These are phyloP conservation scores for Cheilosia impressa DNA, from an alignment of 2,888 invertebrate species.

Conservation along the genomic window DNA sequence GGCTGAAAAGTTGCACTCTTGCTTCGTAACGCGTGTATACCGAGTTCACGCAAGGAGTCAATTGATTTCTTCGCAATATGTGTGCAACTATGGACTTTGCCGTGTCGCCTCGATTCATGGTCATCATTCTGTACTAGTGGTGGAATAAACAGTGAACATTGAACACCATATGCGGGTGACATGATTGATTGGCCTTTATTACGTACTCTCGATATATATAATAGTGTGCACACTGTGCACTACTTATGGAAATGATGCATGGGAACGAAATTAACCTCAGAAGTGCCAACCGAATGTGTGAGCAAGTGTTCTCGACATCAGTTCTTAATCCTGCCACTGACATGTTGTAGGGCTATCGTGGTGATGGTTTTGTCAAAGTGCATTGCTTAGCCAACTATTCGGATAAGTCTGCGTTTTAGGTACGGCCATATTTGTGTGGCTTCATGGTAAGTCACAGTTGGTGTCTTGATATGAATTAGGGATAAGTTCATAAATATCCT, in stretches of 20 bases:
- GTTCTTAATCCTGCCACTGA: neutral
- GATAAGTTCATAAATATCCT: too few relatives aligned
- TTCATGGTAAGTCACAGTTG: too few relatives aligned
- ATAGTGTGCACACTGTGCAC: neutral
- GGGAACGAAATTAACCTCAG: conserved; percentile 43
- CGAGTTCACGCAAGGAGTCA: conserved; percentile 8
- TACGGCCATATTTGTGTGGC: neutral
- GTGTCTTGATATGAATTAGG: neutral
- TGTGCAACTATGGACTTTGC: too few relatives aligned
- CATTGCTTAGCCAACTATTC: neutral
- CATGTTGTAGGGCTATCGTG: conserved; percentile 1
- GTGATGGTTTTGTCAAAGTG: conserved; percentile 16
- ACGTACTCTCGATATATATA: neutral
- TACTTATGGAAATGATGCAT: conserved; percentile 62
- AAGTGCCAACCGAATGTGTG: conserved; percentile 35
- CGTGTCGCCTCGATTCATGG: conserved; percentile 55
- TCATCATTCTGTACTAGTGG: conserved; percentile 42
- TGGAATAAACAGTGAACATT: conserved; percentile 43
- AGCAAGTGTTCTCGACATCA: conserved; percentile 16
- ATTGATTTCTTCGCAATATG: conserved; percentile 3
- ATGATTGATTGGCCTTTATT: conserved; percentile 47
- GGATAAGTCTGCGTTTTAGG: neutral
- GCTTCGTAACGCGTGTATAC: neutral
- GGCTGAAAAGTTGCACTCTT: conserved; percentile 11
- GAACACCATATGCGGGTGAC: conserved; percentile 18